Base-by-base conservation (phyloP, 2,113 vertebrate genomes). In the Zosterops borbonicus region DNA sequence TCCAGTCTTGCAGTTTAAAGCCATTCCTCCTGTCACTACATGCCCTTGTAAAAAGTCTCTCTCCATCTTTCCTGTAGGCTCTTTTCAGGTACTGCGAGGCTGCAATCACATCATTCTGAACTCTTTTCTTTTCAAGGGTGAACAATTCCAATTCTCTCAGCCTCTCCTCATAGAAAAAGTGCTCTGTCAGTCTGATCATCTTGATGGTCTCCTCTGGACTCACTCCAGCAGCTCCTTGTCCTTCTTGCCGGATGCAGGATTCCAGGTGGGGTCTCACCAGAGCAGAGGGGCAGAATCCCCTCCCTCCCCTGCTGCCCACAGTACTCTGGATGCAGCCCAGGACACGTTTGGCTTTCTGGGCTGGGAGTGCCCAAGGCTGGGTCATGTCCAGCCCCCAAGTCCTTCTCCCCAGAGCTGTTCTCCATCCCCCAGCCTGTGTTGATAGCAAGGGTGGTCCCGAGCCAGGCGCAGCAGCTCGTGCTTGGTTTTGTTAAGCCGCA, bases 141-240 rank as follows among this genome's bases (percentile, higher is more conserved):
- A 68, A 14, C 31, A 50, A 44, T 25, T 16, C 6, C 9, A 46
- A 6, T 39, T 78, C 22, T 53, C 39, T 59, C 28, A 53, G 14
- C 9, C 5, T 33, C 2, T 77, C 6, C 22, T 60, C 55, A 46
- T 2, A 33, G 2, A 4, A 52, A 2, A 69, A 12, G 5, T 68
- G 33, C 22, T 69, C 14, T 29, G 24, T 37, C 27, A 3, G 9
- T 60, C 53, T 23, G 3, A 23, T 27, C 4, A 33, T 9, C 12
- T 2, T 14, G 5, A 7, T 44, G 37, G 2, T 25, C 35, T 58
- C 7, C 17, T 33, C 33, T 60, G 37, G 11, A 44, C 14, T 9
- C 13, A 0, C 3, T 59, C 62, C 17, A 6, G 0, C 37, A 59
- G 21, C 0, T 59, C 62, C 5, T 0, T 44, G 71, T 44, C 22